phyloP scores from a whole-genome alignment of 1,140 invertebrate species.

The Limonius californicus region DNA sequence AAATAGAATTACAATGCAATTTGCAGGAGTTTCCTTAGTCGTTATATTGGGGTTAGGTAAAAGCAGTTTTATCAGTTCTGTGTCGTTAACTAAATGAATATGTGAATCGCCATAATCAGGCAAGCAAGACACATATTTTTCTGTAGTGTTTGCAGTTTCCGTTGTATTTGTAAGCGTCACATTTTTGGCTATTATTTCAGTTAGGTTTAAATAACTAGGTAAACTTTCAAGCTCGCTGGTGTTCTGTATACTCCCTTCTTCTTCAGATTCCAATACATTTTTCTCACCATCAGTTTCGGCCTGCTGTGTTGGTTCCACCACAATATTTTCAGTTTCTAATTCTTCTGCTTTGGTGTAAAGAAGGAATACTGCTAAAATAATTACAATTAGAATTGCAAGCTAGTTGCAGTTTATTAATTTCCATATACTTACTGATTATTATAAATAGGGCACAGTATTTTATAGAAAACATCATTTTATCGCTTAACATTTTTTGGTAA shows the following conservation, averaged over 20 bases:
- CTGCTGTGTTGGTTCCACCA: no score
- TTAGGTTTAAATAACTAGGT: not conserved
- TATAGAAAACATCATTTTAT: no score
- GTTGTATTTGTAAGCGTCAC: slow-evolving; percentile 1
- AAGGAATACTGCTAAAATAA: no score
- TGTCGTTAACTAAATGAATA: slow-evolving; percentile 45
- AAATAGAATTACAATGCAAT: slow-evolving; percentile 82
- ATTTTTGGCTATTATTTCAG: not conserved
- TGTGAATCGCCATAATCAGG: slow-evolving; percentile 26
- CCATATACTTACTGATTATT: no score
- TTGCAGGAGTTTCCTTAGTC: slow-evolving; percentile 52
- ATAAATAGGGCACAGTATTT: no score
- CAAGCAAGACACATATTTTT: slow-evolving; percentile 39
- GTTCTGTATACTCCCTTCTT: not conserved
- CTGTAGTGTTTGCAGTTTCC: slow-evolving; percentile 22
- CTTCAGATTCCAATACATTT: not conserved
- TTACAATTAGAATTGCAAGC: no score
- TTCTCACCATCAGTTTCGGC: no score
- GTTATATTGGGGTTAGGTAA: slow-evolving; percentile 47
- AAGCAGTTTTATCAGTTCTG: slow-evolving; percentile 46
- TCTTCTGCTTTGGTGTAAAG: no score
- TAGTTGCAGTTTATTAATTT: no score
- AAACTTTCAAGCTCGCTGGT: not conserved
- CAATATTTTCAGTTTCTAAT: no score
- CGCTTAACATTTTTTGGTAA: no score